Base-by-base conservation (phyloP, 2,797 vertebrate genomes). In the Chlorospingus semifuscus region DNA sequence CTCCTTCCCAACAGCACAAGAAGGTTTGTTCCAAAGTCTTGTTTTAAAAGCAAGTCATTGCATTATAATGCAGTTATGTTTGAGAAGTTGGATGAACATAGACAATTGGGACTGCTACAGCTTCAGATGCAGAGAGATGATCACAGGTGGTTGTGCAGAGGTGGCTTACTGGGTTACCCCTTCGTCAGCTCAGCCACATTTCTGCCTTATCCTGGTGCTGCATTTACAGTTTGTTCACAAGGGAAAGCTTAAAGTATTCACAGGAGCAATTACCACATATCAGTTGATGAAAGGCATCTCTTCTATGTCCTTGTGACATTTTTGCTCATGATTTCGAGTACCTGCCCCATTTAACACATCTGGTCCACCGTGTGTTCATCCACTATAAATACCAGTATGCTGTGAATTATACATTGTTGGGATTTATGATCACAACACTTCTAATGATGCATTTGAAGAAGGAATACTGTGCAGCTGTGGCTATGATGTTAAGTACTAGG, bases 391-490 rank as follows among this genome's bases (percentile, higher is more conserved):
- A 41, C 13, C 37, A 30, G 19, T 20, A 4, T 29, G 29, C 32
- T 47, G 8, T 0, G 1, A 64, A 83, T 26, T 0, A 0, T 50
- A 9, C 0, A 0, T 39, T 2, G 0, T 24, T 30, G 41, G 16
- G 27, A 65, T 65, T 36, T 65, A 39, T 49, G 23, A 20, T 72
- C 4, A 3, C 16, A 41, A 4, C 29, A 22, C 32, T 64, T 55
- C 17, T 7, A 60, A 19, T 29, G 32, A 39, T 78, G 26, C 4
- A 1, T 89, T 76, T 82, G 75, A 87, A 78, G 69, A 68, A 89
- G 12, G 30, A 68, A 18, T 56, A 5, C 29, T 34, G 3, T 41
- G 27, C 36, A 79, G 24, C n/a, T 57, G 20, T 55, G 30, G 23
- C 27, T 89, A 0, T 64, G 39, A 56, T 71, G 39, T 47, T 69